Percentiles rank a stretch among this genome's conserved stretches.
Conservation (phyloP, 2,888 invertebrate species). For the Eustalomyia histrio region DNA sequence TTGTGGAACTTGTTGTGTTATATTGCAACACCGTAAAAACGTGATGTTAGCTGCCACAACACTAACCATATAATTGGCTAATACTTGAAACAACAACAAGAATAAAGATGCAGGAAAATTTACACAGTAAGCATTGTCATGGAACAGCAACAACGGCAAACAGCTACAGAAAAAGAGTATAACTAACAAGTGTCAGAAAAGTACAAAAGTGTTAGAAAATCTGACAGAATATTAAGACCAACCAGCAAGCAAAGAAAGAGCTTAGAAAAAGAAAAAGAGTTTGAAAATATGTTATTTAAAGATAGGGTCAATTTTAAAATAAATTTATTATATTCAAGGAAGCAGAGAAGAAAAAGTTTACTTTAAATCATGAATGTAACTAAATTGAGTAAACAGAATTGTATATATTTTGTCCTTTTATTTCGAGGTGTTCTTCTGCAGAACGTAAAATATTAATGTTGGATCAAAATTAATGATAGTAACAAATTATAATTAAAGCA, state of each 20-base stretch:
- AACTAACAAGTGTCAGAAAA: constrained; percentile 23
- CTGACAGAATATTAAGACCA: background rate
- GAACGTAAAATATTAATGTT: too few species aligned
- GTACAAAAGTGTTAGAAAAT: constrained; percentile 5
- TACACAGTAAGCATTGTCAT: constrained; percentile 21
- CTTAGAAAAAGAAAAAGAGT: background rate
- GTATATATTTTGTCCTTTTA: too few species aligned
- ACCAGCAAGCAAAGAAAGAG: background rate
- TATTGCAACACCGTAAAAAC: constrained; percentile 46
- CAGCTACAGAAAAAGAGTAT: constrained; percentile 15
- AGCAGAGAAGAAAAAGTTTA: too few species aligned
- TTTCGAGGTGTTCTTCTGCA: too few species aligned
- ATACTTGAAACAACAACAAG: constrained; percentile 22
- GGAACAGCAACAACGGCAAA: constrained; percentile 10
- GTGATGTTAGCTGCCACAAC: constrained; percentile 48
- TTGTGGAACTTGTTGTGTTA: constrained; percentile 9
- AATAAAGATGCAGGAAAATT: constrained; percentile 46
- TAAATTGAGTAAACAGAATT: too few species aligned
- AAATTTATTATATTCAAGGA: background rate
- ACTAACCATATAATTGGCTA: constrained; percentile 53
- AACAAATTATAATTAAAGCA: background rate
- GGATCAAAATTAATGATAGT: too few species aligned
- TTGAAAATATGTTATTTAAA: background rate
- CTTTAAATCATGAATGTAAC: too few species aligned
- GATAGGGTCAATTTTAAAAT: constrained; percentile 6